Evolutionary conservation across 2,888 invertebrate species (phyloP), one percentile per base, ranked within the genome.

Genomic region (Latrodectus elegans): DNA sequence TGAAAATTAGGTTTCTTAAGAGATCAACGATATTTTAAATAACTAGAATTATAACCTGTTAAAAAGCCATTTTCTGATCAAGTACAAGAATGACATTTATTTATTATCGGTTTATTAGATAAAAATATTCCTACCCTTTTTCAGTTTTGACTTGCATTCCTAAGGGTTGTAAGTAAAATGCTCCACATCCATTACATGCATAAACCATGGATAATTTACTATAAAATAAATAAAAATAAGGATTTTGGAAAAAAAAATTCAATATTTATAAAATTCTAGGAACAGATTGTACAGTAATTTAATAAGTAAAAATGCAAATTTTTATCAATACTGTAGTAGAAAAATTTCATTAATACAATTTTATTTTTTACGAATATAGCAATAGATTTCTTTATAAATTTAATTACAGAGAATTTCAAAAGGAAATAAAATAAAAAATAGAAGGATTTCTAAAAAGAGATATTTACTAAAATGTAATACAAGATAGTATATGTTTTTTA

Each of bases 141-240:
- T 79, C 72, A 38, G 82, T 80, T 89, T 90, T 60, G 8, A 60
- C 10, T 67, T 90, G 90, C 53, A 89, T 90, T 26, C 97, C 96
- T 75, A 99, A 91, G 0, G 96, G 95, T 89, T 97, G 96, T 2
- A 97, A 92, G 0, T 94, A 94, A 84, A 95, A 94, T 72, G 95
- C 95, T 90, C 96, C 96, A 92, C 99, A 99, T 0, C 97, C 98
- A 1, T 95, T 95, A 92, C 99, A 99, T 90, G 96, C 95, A 92
- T 96, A 97, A 4, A 98, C 95, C 94, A 96, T 95, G 0, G 97
- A 95, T 75, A 97, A 93, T 92, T 98, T 97, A 91, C 96, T 96
- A 80, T 90, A 91, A 89, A 26, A 76, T 60, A 60, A 60, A n/a
- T 15, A 4, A 60, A 12, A 60, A 60, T 38, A 6, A 38, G 6